Conservation (phyloP, 2,113 vertebrate genomes). For the Benitochromis conjunctus region DNA sequence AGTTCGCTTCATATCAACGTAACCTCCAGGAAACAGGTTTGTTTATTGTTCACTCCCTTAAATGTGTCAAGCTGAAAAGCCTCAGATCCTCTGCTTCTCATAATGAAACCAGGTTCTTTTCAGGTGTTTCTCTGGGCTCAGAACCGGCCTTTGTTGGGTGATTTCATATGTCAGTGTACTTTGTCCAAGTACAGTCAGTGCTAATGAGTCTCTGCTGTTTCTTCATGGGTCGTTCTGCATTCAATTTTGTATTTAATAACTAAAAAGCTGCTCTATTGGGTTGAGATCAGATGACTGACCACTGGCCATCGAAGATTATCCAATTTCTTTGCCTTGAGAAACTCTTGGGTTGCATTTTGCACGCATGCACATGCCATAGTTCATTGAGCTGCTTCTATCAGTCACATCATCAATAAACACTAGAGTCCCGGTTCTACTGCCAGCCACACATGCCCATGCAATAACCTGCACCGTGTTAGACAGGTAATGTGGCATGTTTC, state of each 20-base stretch:
- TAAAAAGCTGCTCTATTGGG: background rate
- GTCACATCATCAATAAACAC: background rate
- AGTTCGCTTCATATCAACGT: background rate
- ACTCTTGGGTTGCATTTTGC: background rate
- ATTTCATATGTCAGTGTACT: background rate
- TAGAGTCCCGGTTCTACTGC: background rate
- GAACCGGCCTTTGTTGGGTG: background rate
- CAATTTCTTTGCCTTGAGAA: background rate
- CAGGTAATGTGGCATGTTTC: background rate
- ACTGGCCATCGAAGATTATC: background rate
- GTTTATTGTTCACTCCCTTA: background rate
- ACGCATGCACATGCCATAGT: background rate
- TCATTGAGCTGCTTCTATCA: background rate
- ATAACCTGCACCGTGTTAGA: background rate
- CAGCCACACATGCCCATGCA: background rate
- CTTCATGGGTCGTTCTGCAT: background rate
- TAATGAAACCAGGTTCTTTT: background rate
- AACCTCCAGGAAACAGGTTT: background rate
- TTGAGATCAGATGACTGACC: background rate
- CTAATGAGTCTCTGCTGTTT: background rate
- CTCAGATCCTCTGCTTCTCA: background rate
- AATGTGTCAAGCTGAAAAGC: background rate
- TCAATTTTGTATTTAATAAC: background rate
- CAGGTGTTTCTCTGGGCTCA: background rate
- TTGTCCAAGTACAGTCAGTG: background rate